Base-by-base conservation (phyloP, 2,113 vertebrate species). In the Plotosus lineatus region DNA sequence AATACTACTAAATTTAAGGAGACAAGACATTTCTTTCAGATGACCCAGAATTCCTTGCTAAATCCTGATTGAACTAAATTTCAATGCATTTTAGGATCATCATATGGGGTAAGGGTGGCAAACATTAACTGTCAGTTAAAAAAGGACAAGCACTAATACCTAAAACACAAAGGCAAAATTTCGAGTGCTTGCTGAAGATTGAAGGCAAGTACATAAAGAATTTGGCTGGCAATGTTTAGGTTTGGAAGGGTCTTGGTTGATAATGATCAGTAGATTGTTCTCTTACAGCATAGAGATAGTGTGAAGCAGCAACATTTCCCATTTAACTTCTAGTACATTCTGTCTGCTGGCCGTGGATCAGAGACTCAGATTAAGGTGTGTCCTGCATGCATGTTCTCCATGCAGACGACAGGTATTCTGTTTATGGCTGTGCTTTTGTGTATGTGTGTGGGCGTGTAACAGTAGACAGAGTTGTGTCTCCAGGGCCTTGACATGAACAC, bases 261-360 rank as follows among this genome's bases (percentile, higher is more conserved):
- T 75, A 75, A 56, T 1, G 21, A 75, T 75, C 72, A 56, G 72
- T 40, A 26, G 73, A n/a, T 75, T 36, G 8, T 33, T 51, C 44
- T 80, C 55, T 80, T 19, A n/a, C 42, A 36, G 21, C 51, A 51
- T 38, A 82, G 50, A 26, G 9, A n/a, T 3, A 11, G 36, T 26
- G 36, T 56, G 7, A 31, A 53, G 23, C 68, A 21, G 73, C 26
- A 6, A 40, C 71, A 46, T 69, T 78, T 56, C 76, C 23, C 48
- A 46, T 31, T 69, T 79, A 78, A 60, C 79, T 63, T 78, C 55
- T 31, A 50, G 79, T 79, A 84, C 82, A 82, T 82, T 84, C 75
- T 50, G 36, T 82, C 82, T 81, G 46, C 55, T 75, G 79, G 65
- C 82, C 79, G 79, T 36, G 77, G 79, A 82, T 84, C 71, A 78